phyloP scores from a whole-genome alignment of 2,888 invertebrate species.

The Xestobium rufovillosum region DNA sequence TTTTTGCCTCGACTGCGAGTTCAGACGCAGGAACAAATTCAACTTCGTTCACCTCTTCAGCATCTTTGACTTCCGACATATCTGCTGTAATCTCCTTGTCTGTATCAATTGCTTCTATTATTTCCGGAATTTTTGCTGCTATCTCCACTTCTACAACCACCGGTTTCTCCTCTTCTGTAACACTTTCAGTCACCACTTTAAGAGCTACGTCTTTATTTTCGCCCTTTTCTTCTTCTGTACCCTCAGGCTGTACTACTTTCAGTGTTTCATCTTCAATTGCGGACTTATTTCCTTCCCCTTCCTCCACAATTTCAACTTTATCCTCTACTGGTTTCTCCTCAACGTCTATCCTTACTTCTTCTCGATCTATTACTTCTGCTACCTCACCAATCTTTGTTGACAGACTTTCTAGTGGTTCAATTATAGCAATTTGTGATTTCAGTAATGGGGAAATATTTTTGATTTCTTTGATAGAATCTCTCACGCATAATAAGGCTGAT shows the following conservation, averaged over 20 bases:
- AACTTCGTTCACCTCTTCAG: slow-evolving; percentile 8
- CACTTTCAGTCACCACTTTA: too few species aligned
- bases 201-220: too few species aligned
- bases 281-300: slow-evolving; percentile 3
- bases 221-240: too few species aligned
- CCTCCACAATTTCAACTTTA: slow-evolving; percentile 4
- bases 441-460: too few species aligned
- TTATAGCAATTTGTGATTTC: too few species aligned
- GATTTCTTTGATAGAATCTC: too few species aligned
- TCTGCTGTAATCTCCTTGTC: slow-evolving; percentile 1
- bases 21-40: too few species aligned
- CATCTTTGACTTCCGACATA: slow-evolving; percentile 7
- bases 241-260: too few species aligned
- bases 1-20: too few species aligned
- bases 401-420: slow-evolving; percentile 4
- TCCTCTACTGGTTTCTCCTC: not conserved
- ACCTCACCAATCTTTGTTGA: not conserved
- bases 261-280: slow-evolving; percentile 1
- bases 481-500: too few species aligned
- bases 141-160: not conserved
- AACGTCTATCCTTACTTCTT: not conserved
- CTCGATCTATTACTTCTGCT: not conserved
- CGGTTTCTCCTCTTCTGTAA: not conserved
- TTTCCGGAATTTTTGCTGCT: slow-evolving; percentile 4
- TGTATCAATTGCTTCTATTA: not conserved